Conservation (phyloP, 2,113 vertebrate species). For the Phaetusa simplex region DNA sequence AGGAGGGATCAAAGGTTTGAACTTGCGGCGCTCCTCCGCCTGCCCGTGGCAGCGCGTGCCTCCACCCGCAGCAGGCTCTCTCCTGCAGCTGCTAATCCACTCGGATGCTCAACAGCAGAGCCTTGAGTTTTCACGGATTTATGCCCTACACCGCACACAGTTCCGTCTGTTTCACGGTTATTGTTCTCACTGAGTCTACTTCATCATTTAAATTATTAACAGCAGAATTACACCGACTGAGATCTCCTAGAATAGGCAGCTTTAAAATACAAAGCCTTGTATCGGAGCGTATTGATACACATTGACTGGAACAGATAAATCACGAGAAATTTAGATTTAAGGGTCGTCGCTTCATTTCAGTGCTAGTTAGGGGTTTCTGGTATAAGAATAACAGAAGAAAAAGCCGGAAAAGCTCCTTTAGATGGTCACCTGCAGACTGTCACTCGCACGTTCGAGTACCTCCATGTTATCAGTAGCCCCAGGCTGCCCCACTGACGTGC, state of each 20-base stretch:
- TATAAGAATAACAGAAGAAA: background rate
- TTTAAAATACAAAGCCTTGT: background rate
- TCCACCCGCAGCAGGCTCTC: background rate
- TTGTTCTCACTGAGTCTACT: background rate
- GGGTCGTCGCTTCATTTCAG: background rate
- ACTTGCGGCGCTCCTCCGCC: rapidly evolving
- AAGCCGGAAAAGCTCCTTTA: background rate
- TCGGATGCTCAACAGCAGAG: background rate
- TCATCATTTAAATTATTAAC: conserved; percentile 70
- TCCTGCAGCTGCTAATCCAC: background rate
- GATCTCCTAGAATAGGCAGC: background rate
- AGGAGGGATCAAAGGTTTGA: background rate
- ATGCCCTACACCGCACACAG: background rate
- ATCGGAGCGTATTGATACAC: background rate
- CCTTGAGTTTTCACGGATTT: conserved; percentile 7
- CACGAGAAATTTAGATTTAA: background rate
- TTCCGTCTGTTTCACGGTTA: conserved; percentile 27
- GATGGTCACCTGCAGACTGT: background rate
- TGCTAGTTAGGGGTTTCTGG: background rate
- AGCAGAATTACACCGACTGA: conserved; percentile 32
- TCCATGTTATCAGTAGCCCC: background rate
- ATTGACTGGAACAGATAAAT: background rate
- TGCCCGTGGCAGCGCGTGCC: background rate
- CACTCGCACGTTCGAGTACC: background rate
- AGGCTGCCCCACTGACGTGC: rapidly evolving